phyloP scores from a whole-genome alignment of 2,113 vertebrate species.

The Forbesichthys papilliferus region DNA sequence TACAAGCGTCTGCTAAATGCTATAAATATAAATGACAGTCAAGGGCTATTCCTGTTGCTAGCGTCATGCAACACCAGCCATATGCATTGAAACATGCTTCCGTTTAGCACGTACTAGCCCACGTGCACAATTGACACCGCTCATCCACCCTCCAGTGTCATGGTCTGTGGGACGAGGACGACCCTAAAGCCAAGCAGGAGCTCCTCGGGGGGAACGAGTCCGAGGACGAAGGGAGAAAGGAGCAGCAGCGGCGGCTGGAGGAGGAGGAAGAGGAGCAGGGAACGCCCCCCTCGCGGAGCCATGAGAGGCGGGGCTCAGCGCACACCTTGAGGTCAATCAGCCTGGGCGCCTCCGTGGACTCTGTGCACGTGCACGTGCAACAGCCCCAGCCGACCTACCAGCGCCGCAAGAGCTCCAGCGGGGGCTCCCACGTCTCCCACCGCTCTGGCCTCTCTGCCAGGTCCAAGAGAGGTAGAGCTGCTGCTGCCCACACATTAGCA shows the following conservation, averaged over 20 bases:
- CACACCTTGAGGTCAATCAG: constrained; percentile 86
- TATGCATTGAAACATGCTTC: too few species aligned
- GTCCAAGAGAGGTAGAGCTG: constrained; percentile 86
- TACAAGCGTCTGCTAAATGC: too few species aligned
- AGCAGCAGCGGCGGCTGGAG: constrained; percentile 36
- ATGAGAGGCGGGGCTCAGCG: constrained; percentile 79
- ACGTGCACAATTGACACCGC: background rate
- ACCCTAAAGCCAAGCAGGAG: constrained; percentile 72
- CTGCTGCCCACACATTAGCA: background rate
- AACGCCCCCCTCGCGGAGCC: constrained; percentile 50
- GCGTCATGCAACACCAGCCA: too few species aligned
- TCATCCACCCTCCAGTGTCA: constrained; percentile 81
- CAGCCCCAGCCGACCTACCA: constrained; percentile 81
- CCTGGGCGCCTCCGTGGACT: constrained; percentile 85
- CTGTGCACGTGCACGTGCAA: constrained; percentile 83
- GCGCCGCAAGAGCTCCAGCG: constrained; percentile 85
- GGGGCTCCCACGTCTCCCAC: constrained; percentile 81
- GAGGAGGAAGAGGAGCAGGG: constrained; percentile 35
- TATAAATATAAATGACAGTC: too few species aligned
- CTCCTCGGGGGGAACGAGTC: constrained; percentile 76
- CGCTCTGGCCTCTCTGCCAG: constrained; percentile 83
- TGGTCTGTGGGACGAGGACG: constrained; percentile 93
- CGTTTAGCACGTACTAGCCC: too few species aligned
- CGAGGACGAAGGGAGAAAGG: constrained; percentile 76
- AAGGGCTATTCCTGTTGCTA: too few species aligned